phyloP scores from a whole-genome alignment of 2,113 vertebrate species.

The Calypte anna region DNA sequence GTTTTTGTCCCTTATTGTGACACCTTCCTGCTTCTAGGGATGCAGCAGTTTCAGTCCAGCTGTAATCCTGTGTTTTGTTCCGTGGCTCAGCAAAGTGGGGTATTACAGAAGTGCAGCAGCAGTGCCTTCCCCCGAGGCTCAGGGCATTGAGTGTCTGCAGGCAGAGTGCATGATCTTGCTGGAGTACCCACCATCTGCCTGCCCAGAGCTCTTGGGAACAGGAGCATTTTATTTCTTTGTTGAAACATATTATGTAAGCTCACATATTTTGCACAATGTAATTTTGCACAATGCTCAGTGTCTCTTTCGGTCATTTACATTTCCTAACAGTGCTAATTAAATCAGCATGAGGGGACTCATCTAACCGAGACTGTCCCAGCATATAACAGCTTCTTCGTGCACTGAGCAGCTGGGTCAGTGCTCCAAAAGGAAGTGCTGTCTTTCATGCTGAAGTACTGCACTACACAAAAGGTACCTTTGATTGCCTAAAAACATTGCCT shows the following conservation, averaged over 20 bases:
- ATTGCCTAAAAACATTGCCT: background rate
- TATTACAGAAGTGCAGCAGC: background rate
- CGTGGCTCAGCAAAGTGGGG: background rate
- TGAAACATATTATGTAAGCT: conserved; percentile 38
- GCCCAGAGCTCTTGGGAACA: background rate
- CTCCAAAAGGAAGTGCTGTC: conserved; percentile 7
- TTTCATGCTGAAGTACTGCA: background rate
- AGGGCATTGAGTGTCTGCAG: background rate
- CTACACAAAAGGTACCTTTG: background rate
- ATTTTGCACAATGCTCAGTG: conserved; percentile 17
- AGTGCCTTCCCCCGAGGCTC: background rate
- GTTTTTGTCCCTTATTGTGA: conserved; percentile 17
- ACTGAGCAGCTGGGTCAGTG: conserved; percentile 11
- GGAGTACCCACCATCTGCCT: conserved; percentile 45
- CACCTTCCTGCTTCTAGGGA: conserved; percentile 18
- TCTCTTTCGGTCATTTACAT: conserved; percentile 44
- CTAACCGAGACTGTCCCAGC: conserved; percentile 35
- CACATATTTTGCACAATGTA: conserved; percentile 26
- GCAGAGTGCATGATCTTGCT: conserved; percentile 27
- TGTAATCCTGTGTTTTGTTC: background rate
- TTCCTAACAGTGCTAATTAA: conserved; percentile 57
- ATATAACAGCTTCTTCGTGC: background rate
- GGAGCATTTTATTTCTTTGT: background rate
- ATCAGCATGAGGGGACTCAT: conserved; percentile 26
- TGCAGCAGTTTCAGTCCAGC: background rate